These are phyloP conservation scores for Eumacrocentrus americanus DNA, from an alignment of 2,888 invertebrate genomes.

Conservation along the genomic window DNA sequence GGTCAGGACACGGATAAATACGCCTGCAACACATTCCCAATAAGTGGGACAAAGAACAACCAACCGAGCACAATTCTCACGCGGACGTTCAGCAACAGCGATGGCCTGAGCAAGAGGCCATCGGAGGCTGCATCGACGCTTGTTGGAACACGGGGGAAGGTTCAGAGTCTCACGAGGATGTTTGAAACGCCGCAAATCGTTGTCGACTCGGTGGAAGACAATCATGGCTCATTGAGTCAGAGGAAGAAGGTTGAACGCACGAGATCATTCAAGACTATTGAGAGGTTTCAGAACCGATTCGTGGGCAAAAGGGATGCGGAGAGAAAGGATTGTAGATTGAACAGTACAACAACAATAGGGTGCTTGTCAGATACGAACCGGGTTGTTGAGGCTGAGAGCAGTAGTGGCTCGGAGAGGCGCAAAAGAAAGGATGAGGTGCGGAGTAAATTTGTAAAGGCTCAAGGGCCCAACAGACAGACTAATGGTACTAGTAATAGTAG, in stretches of 20 bases:
- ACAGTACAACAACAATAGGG: constrained; percentile 46
- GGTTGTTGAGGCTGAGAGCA: constrained; percentile 29
- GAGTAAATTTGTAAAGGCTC: constrained; percentile 11
- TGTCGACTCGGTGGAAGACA: no score
- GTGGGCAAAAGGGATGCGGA: constrained; percentile 49
- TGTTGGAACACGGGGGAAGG: constrained; percentile 51
- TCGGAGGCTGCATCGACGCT: constrained; percentile 22
- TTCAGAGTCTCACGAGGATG: constrained; percentile 57
- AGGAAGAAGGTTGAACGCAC: constrained; percentile 58
- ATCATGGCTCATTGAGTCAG: constrained; percentile 15
- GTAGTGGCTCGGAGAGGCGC: neutral
- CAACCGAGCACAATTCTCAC: constrained; percentile 45
- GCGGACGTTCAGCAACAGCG: constrained; percentile 53
- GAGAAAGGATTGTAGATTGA: constrained; percentile 42
- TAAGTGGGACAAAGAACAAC: constrained; percentile 50
- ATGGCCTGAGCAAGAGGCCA: constrained; percentile 34
- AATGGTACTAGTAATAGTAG: neutral
- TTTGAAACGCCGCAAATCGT: constrained; percentile 50
- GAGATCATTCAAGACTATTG: constrained; percentile 58
- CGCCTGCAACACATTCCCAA: constrained; percentile 66
- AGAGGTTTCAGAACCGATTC: constrained; percentile 56
- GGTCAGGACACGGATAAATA: constrained; percentile 61
- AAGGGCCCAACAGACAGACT: constrained; percentile 5
- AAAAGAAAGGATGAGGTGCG: constrained; percentile 11
- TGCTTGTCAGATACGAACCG: no score